A percentile compares a stretch with the other conserved stretches of the same genome.
These are phyloP conservation scores for Rhombomys opimus DNA, from an alignment of 2,113 vertebrate species.

Conservation along the genomic window DNA sequence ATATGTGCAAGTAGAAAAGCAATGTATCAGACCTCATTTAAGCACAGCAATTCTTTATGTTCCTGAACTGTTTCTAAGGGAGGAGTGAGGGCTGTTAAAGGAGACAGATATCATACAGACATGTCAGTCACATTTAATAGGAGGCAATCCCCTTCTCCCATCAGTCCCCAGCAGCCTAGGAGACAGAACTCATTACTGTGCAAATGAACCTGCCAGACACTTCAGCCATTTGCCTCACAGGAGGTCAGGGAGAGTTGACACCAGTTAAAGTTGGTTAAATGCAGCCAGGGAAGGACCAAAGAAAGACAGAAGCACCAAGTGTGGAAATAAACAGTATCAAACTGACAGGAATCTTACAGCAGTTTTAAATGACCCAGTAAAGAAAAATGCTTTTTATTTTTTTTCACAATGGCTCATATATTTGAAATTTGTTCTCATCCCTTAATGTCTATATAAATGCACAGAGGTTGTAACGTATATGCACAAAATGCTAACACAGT, in stretches of 20 bases:
- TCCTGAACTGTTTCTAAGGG: conserved; percentile 60
- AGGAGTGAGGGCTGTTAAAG: conserved; percentile 48
- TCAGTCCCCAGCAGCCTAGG: conserved; percentile 75
- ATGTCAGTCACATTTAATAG: conserved; percentile 86
- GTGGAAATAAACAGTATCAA: conserved; percentile 28
- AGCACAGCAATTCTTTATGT: conserved; percentile 55
- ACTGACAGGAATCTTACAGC: conserved; percentile 30
- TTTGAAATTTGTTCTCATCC: conserved; percentile 58
- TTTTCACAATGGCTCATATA: not conserved
- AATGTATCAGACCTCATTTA: conserved; percentile 62
- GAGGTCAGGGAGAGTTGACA: conserved; percentile 76
- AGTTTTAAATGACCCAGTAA: not conserved
- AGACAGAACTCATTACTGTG: conserved; percentile 86
- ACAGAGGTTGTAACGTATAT: not conserved
- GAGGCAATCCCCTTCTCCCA: conserved; percentile 80
- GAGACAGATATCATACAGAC: conserved; percentile 72
- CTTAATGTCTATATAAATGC: not conserved
- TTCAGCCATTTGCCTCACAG: conserved; percentile 73
- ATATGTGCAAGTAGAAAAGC: conserved; percentile 25
- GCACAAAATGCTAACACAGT: not conserved
- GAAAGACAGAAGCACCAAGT: not conserved
- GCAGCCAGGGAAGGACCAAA: conserved; percentile 37
- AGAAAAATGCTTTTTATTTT: too few species aligned
- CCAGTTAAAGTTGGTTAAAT: conserved; percentile 80
- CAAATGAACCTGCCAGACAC: conserved; percentile 84